A percentile compares a stretch with the other conserved stretches of the same genome.
Conservation (phyloP, 2,797 vertebrate genomes). For the Typhlichthys subterraneus region DNA sequence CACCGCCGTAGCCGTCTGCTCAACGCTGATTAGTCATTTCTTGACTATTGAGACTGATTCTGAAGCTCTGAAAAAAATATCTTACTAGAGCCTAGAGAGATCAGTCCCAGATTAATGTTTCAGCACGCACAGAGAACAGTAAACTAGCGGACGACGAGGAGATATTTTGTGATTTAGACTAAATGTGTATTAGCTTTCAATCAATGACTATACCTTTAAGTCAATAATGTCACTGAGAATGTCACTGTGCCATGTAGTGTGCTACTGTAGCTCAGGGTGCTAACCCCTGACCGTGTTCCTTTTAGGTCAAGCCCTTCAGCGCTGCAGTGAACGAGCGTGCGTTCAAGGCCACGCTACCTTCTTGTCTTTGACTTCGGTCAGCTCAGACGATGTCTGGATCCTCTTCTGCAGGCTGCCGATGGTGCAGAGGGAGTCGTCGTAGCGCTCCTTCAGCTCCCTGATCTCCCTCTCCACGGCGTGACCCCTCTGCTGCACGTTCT, state of each 20-base stretch:
- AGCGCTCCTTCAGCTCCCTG: conserved; percentile 87
- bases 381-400: conserved; percentile 89
- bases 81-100: no score
- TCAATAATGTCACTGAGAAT: not conserved
- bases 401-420: conserved; percentile 89
- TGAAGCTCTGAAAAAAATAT: no score
- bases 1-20: no score
- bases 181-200: not conserved
- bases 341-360: conserved; percentile 79
- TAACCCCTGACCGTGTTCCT: no score
- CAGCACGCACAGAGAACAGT: no score
- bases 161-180: no score
- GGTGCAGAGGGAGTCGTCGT: conserved; percentile 86
- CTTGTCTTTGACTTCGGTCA: conserved; percentile 94
- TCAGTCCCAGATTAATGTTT: no score
- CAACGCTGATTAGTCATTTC: no score
- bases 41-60: no score
- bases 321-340: not conserved
- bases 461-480: conserved; percentile 87
- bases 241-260: not conserved
- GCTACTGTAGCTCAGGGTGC: not conserved
- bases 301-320: not conserved
- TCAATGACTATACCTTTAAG: not conserved
- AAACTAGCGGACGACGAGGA: no score
- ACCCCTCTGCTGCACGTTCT: conserved; percentile 79